Conservation (phyloP, 2,113 vertebrate genomes). For the Eptesicus fuscus region DNA sequence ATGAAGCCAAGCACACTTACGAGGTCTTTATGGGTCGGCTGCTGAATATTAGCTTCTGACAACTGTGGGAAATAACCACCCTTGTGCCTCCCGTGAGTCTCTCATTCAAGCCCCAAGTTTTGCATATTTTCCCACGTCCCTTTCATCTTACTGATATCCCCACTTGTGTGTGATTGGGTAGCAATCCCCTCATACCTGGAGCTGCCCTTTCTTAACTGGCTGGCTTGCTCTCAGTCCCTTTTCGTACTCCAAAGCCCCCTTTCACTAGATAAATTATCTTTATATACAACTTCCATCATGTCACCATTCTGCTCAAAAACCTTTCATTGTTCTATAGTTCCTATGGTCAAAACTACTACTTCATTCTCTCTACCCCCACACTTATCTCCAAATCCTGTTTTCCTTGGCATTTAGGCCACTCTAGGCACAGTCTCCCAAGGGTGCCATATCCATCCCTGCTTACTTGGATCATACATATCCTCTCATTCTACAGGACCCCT, state of each 20-base stretch:
- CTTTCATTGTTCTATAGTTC: not conserved
- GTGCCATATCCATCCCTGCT: not conserved
- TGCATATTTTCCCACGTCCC: not conserved
- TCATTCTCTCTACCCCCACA: not conserved
- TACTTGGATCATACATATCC: not conserved
- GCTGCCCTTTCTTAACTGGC: not conserved
- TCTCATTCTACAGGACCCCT: not conserved
- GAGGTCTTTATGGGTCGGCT: not conserved
- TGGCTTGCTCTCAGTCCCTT: not conserved
- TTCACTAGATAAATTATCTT: not conserved
- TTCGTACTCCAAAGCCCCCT: not conserved
- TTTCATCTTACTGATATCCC: not conserved
- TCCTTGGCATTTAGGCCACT: not conserved
- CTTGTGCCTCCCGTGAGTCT: not conserved
- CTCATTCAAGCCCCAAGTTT: not conserved
- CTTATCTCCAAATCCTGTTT: not conserved
- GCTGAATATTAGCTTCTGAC: not conserved
- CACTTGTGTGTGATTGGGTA: not conserved
- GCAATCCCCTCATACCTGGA: not conserved
- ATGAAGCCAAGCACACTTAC: not conserved
- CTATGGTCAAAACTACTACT: not conserved
- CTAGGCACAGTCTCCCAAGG: not conserved
- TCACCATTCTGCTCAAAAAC: not conserved
- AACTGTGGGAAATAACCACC: not conserved
- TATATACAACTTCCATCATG: not conserved